A percentile compares a stretch with the other conserved stretches of the same genome.
Conservation (phyloP, 1,140 invertebrate genomes). For the Calycopis cecrops region DNA sequence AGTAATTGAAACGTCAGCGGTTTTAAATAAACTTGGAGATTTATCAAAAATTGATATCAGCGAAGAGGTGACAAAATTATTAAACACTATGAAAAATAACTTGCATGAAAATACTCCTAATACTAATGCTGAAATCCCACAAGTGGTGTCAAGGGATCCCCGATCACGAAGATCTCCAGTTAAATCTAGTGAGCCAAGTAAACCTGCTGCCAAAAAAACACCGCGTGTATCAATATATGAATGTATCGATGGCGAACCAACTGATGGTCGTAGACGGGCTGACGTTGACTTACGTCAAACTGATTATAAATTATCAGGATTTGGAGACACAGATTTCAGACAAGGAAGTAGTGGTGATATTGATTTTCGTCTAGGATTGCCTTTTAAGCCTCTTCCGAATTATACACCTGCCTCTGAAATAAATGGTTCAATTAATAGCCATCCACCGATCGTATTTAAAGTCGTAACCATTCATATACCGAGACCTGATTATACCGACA, state of each 20-base stretch:
- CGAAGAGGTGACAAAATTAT: conserved; percentile 81
- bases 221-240: conserved; percentile 68
- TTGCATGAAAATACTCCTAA: conserved; percentile 48
- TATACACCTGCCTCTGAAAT: conserved; percentile 90
- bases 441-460: conserved; percentile 83
- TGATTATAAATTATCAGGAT: conserved; percentile 61
- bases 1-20: conserved; percentile 66
- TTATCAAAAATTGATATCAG: conserved; percentile 85
- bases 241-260: conserved; percentile 67
- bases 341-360: conserved; percentile 77
- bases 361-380: conserved; percentile 82
- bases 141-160: conserved; percentile 45
- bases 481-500: conserved; percentile 82
- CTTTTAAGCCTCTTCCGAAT: conserved; percentile 85
- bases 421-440: conserved; percentile 85
- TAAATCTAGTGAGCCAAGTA: conserved; percentile 41
- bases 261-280: conserved; percentile 60
- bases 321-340: conserved; percentile 76
- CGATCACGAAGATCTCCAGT: conserved; percentile 52
- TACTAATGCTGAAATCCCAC: conserved; percentile 32
- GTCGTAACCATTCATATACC: conserved; percentile 81
- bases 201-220: conserved; percentile 41
- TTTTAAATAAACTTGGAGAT: conserved; percentile 81
- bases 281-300: conserved; percentile 78
- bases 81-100: conserved; percentile 79